phyloP scores from a whole-genome alignment of 2,888 invertebrate genomes.

The Pandemis heparana region DNA sequence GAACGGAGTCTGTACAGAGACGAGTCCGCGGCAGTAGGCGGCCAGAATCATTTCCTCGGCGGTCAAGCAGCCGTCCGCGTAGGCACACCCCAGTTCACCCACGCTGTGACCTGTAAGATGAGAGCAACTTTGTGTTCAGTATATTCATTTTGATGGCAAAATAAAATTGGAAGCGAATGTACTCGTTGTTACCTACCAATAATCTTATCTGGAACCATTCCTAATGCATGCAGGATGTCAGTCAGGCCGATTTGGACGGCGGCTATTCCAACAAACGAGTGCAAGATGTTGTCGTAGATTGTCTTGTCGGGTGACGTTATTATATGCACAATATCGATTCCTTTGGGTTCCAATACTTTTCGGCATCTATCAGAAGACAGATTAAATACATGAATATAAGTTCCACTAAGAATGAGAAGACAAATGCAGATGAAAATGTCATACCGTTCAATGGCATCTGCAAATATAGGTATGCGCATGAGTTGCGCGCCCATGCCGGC shows the following conservation, averaged over 20 bases:
- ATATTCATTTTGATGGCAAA: not conserved
- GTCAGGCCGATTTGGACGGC: slow-evolving; percentile 88
- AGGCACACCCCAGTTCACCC: slow-evolving; percentile 97
- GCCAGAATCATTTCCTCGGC: slow-evolving; percentile 93
- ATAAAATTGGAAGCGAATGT: slow-evolving; percentile 47
- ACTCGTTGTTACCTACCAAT: slow-evolving; percentile 85
- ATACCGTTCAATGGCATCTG: slow-evolving; percentile 80
- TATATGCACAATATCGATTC: slow-evolving; percentile 88
- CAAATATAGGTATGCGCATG: slow-evolving; percentile 87
- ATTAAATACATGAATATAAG: slow-evolving; percentile 9
- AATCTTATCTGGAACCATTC: slow-evolving; percentile 89
- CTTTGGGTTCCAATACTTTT: slow-evolving; percentile 85
- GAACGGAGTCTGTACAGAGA: slow-evolving; percentile 89
- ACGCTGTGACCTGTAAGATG: slow-evolving; percentile 94
- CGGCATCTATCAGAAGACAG: slow-evolving; percentile 74
- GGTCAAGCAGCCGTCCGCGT: slow-evolving; percentile 96
- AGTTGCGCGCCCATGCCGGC: slow-evolving; percentile 88
- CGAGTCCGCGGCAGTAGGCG: slow-evolving; percentile 92
- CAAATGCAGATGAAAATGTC: too few species aligned
- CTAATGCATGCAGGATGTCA: slow-evolving; percentile 76
- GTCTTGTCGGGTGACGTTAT: slow-evolving; percentile 87
- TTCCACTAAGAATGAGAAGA: not conserved
- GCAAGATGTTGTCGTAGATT: slow-evolving; percentile 85
- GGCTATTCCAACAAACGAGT: slow-evolving; percentile 91
- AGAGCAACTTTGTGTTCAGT: not conserved